Conservation (phyloP, 1,140 invertebrate genomes). For the Drosophila prosaltans region DNA sequence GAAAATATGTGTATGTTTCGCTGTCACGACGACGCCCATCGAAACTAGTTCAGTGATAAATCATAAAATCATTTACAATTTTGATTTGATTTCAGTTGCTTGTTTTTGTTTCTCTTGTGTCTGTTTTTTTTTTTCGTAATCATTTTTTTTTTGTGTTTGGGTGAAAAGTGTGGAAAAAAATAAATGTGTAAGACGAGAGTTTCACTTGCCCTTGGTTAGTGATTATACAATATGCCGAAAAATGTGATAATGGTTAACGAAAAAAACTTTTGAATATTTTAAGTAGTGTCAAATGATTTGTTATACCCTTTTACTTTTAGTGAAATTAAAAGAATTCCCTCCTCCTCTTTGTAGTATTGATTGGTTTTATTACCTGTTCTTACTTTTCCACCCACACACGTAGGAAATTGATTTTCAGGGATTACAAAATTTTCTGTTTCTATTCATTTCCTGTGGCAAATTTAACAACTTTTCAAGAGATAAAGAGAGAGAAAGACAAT, state of each 20-base stretch:
- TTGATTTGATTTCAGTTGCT: slow-evolving; percentile 38
- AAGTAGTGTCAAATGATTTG: no score
- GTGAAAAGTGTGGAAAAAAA: slow-evolving; percentile 47
- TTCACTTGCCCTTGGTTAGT: slow-evolving; percentile 61
- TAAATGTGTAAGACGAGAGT: slow-evolving; percentile 57
- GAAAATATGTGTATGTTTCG: slow-evolving; percentile 17
- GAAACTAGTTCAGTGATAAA: slow-evolving; percentile 71
- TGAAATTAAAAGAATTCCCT: neutral
- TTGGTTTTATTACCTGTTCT: neutral
- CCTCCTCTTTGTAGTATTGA: neutral
- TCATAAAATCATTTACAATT: slow-evolving; percentile 68
- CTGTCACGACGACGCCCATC: slow-evolving; percentile 61
- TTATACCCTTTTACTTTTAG: no score
- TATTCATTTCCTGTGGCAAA: slow-evolving; percentile 44
- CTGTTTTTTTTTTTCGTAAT: slow-evolving; percentile 44
- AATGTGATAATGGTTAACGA: neutral
- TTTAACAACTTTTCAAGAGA: slow-evolving; percentile 19
- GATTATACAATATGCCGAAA: slow-evolving; percentile 9
- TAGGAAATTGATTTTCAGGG: slow-evolving; percentile 10
- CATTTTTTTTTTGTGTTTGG: slow-evolving; percentile 45
- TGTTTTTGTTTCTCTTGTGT: slow-evolving; percentile 28
- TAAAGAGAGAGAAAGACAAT: slow-evolving; percentile 33
- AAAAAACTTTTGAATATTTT: no score
- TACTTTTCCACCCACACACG: neutral
- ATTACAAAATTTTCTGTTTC: slow-evolving; percentile 20